A percentile compares a stretch with the other conserved stretches of the same genome.
These are phyloP conservation scores for Anadara kagoshimensis DNA, from an alignment of 1,140 invertebrate genomes.

Conservation along the genomic window DNA sequence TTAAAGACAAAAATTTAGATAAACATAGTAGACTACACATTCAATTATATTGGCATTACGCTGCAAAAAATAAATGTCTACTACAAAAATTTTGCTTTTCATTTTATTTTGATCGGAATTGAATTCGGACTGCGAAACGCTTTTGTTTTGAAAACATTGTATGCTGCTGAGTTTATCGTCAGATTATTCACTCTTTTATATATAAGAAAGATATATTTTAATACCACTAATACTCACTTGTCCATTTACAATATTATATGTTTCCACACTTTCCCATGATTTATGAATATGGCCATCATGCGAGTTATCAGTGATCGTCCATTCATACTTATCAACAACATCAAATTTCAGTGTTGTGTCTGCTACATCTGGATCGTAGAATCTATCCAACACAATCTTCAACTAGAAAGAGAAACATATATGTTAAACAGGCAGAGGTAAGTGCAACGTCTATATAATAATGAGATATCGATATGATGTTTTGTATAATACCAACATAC, in stretches of 20 bases:
- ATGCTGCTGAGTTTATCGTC: constrained; percentile 11
- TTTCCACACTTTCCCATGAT: constrained; percentile 16
- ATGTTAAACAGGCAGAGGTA: neutral
- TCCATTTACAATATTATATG: too few species aligned
- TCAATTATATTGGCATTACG: too few species aligned
- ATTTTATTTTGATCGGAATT: too few species aligned
- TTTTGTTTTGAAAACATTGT: constrained; percentile 38
- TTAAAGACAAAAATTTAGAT: too few species aligned
- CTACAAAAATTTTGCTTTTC: too few species aligned
- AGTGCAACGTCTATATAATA: neutral
- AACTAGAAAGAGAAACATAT: constrained; percentile 16
- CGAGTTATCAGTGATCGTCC: constrained; percentile 41
- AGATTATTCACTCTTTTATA: constrained; percentile 36
- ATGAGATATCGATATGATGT: neutral
- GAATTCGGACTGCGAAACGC: too few species aligned
- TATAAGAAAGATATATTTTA: constrained; percentile 15
- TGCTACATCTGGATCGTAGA: constrained; percentile 38
- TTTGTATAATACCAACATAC: neutral
- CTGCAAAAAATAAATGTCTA: too few species aligned
- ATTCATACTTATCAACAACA: constrained; percentile 41
- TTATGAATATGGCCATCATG: constrained; percentile 17
- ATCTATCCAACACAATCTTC: constrained; percentile 19
- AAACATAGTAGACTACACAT: too few species aligned
- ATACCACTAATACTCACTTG: neutral
- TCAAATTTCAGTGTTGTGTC: constrained; percentile 22